phyloP scores from a whole-genome alignment of 2,113 vertebrate genomes.

The Gulo gulo region DNA sequence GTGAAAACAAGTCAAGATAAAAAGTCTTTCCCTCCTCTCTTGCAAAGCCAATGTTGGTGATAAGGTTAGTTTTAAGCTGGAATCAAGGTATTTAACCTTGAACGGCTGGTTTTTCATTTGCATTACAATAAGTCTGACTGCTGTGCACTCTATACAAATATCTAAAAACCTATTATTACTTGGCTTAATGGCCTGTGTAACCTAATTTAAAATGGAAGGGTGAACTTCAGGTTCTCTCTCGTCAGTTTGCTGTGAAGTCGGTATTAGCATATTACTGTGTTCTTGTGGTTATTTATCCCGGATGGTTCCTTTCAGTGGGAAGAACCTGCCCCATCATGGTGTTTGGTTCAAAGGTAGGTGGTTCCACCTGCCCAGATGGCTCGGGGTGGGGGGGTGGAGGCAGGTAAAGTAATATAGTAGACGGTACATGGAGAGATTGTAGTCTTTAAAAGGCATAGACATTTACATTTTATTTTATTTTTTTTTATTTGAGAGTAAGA shows the following conservation, averaged over 20 bases:
- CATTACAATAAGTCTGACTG: constrained; percentile 45
- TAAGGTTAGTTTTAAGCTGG: constrained; percentile 38
- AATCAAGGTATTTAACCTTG: constrained; percentile 55
- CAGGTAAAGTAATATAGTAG: neutral
- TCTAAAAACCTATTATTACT: constrained; percentile 37
- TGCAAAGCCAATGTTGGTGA: neutral
- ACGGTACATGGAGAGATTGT: neutral
- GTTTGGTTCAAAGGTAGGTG: neutral
- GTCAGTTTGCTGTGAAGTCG: constrained; percentile 14
- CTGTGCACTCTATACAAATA: constrained; percentile 20
- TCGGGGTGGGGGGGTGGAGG: neutral
- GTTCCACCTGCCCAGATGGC: neutral
- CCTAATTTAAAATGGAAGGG: constrained; percentile 65
- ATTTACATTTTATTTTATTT: neutral
- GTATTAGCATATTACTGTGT: neutral
- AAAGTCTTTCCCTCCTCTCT: neutral
- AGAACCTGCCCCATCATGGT: neutral
- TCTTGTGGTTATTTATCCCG: neutral
- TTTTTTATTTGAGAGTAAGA: neutral
- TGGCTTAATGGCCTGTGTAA: constrained; percentile 70
- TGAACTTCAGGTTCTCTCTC: constrained; percentile 35
- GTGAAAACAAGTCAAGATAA: neutral
- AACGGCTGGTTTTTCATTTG: constrained; percentile 52
- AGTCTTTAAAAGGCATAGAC: neutral
- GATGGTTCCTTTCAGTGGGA: neutral